Conservation (phyloP, 2,113 vertebrate genomes). For the Laticauda colubrina region DNA sequence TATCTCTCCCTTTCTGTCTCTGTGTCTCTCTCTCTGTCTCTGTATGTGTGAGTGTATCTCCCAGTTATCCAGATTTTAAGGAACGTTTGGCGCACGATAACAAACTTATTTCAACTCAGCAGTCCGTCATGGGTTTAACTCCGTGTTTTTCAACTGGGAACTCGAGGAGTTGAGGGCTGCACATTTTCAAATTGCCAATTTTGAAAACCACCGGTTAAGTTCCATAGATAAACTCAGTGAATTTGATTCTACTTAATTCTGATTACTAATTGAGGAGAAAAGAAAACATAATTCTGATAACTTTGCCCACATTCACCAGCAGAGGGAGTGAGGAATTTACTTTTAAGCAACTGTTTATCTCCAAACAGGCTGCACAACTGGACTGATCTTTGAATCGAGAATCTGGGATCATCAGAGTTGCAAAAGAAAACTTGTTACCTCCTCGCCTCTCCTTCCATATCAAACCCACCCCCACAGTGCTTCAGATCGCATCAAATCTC, state of each 20-base stretch:
- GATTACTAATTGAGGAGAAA: not conserved
- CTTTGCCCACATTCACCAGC: constrained; percentile 47
- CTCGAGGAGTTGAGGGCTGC: not conserved
- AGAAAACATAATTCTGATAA: not conserved
- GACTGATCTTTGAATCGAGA: not conserved
- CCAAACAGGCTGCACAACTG: not conserved
- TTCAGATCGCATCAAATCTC: not conserved
- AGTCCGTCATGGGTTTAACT: not conserved
- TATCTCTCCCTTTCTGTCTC: no score
- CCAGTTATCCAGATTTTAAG: not conserved
- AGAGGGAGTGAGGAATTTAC: constrained; percentile 63
- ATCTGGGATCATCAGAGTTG: no score
- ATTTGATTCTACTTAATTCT: not conserved
- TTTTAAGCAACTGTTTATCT: not conserved
- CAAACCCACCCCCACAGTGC: not conserved
- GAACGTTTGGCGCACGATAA: not conserved
- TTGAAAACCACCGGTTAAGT: not conserved
- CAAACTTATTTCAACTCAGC: not conserved
- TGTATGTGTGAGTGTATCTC: not conserved
- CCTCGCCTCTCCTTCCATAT: not conserved
- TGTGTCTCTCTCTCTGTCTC: no score
- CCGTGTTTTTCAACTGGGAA: not conserved
- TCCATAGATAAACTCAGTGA: not conserved
- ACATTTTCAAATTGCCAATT: not conserved
- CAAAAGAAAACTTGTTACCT: no score